These are phyloP conservation scores for Strigamia maritima DNA, from an alignment of 2,888 invertebrate species.

Conservation along the genomic window DNA sequence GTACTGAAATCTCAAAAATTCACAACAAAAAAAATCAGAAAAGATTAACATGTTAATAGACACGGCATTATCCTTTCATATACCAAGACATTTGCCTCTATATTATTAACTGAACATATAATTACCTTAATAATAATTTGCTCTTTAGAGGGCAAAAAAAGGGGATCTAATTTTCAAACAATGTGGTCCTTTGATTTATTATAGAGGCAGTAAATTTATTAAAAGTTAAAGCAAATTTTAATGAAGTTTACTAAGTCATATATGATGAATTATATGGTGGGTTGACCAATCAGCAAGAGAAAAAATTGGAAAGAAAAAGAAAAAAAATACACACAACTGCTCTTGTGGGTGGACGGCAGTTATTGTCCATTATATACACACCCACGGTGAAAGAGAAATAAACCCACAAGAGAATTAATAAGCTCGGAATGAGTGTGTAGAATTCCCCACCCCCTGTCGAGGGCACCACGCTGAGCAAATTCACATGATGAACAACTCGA, in stretches of 20 bases:
- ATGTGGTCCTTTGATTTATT: not conserved
- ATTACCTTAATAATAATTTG: slow-evolving; percentile 1
- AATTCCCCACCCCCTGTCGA: slow-evolving; percentile 32
- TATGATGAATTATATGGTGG: not conserved
- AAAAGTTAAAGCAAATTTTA: not conserved
- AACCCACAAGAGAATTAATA: slow-evolving; percentile 34
- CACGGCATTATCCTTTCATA: slow-evolving; percentile 10
- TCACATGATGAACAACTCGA: slow-evolving; percentile 34
- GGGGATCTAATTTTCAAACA: not conserved
- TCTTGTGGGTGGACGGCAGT: slow-evolving; percentile 19
- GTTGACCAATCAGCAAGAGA: not conserved
- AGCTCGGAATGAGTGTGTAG: slow-evolving; percentile 25
- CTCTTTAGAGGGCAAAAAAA: not conserved
- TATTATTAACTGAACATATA: slow-evolving; percentile 10
- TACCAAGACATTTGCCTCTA: not conserved
- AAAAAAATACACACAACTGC: not conserved
- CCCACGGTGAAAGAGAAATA: slow-evolving; percentile 25
- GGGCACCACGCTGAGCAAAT: slow-evolving; percentile 20
- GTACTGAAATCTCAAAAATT: not conserved
- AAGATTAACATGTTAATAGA: not conserved
- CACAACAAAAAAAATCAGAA: too few relatives aligned
- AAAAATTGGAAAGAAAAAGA: not conserved
- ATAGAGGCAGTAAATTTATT: slow-evolving; percentile 3
- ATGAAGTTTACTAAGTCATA: not conserved
- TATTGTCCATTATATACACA: slow-evolving; percentile 24